phyloP scores from a whole-genome alignment of 2,888 invertebrate genomes.

The Tromatobia lineatoria region DNA sequence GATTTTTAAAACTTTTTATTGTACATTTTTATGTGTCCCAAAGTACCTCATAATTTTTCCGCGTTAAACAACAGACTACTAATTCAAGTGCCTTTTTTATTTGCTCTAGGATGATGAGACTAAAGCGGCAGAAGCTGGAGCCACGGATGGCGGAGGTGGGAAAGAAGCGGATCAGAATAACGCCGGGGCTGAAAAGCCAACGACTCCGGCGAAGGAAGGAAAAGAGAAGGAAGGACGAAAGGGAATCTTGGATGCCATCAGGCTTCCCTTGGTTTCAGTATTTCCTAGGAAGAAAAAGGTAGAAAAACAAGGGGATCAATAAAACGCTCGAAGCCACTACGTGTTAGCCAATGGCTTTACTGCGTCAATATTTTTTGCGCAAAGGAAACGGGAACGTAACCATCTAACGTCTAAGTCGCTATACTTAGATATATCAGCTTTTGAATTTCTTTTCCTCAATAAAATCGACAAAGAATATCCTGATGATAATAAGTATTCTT shows the following conservation, averaged over 20 bases:
- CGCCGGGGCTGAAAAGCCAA: constrained; percentile 76
- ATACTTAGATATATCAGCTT: too few species aligned
- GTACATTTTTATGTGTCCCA: neutral
- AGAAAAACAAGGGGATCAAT: constrained; percentile 38
- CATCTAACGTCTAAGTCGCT: too few species aligned
- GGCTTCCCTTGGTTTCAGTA: constrained; percentile 88
- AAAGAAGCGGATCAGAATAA: constrained; percentile 79
- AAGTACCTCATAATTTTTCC: neutral
- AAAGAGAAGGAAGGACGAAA: constrained; percentile 75
- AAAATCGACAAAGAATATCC: too few species aligned
- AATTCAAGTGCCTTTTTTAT: constrained; percentile 14
- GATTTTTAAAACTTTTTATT: constrained; percentile 4
- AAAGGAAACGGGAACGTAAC: neutral
- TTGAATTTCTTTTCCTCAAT: too few species aligned
- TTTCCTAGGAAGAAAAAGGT: constrained; percentile 84
- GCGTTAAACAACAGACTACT: neutral
- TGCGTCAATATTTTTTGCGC: neutral
- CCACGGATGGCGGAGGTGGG: constrained; percentile 71
- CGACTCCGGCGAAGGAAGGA: constrained; percentile 79
- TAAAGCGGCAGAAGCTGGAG: constrained; percentile 80
- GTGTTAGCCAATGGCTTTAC: neutral
- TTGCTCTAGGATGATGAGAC: constrained; percentile 79
- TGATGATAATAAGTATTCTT: too few species aligned
- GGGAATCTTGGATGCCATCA: constrained; percentile 88
- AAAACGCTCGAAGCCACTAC: neutral